These are phyloP conservation scores for Sapayoa aenigma DNA, from an alignment of 2,113 vertebrate species.

Conservation along the genomic window DNA sequence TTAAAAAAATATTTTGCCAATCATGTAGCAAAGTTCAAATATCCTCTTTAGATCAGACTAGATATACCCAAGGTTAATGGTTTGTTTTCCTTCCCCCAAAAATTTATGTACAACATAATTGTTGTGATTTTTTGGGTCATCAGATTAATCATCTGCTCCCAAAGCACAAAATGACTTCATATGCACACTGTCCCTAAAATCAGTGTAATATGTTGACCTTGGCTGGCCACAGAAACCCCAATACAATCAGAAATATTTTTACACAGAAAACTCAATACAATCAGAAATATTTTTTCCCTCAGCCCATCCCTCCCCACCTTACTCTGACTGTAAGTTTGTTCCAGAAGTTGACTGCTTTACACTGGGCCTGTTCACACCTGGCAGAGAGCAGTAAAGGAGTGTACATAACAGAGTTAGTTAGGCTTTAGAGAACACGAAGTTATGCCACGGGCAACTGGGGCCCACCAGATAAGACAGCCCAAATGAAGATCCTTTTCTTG, in stretches of 20 bases:
- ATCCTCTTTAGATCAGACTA: not conserved
- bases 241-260: no score
- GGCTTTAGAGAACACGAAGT: not conserved
- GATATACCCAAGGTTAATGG: not conserved
- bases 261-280: no score
- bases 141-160: not conserved
- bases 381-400: not conserved
- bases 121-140: not conserved
- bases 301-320: not conserved
- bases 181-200: not conserved
- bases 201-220: no score
- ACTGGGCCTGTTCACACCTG: rapidly evolving
- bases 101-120: not conserved
- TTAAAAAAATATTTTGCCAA: not conserved
- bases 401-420: rapidly evolving
- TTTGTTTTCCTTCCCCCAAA: not conserved
- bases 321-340: rapidly evolving
- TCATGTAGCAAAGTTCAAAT: not conserved
- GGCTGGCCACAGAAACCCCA: no score
- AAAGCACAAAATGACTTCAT: not conserved
- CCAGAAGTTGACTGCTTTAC: not conserved
- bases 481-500: not conserved
- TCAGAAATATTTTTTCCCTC: not conserved
- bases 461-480: not conserved
- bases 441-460: rapidly evolving